Conservation (phyloP, 2,113 vertebrate species). For the Phalacrocorax pelagicus region DNA sequence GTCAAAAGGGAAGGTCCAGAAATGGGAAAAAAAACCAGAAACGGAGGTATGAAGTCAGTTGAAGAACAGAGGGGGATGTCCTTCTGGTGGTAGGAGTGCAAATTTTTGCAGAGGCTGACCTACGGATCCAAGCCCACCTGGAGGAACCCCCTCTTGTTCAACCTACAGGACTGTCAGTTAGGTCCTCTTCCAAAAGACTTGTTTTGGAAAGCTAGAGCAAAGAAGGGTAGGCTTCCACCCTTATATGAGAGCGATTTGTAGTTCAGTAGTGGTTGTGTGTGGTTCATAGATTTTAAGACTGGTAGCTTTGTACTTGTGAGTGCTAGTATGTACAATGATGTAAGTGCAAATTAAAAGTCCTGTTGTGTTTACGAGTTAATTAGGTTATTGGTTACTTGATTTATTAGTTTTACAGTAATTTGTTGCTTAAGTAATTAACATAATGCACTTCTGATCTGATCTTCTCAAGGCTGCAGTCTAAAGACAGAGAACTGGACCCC, state of each 20-base stretch:
- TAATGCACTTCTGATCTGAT: not conserved
- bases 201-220: not conserved
- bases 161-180: not conserved
- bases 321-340: not conserved
- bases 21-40: not conserved
- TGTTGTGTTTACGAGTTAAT: not conserved
- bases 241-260: not conserved
- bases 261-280: not conserved
- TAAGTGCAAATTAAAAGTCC: not conserved
- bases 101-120: not conserved
- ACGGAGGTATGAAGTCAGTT: not conserved
- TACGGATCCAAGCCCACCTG: not conserved
- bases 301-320: not conserved
- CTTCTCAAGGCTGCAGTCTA: not conserved
- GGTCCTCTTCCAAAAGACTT: not conserved
- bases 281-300: not conserved
- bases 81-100: not conserved
- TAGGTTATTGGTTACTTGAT: not conserved
- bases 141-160: not conserved
- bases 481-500: not conserved
- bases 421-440: not conserved
- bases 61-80: not conserved
- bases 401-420: not conserved
- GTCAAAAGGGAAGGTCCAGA: not conserved
- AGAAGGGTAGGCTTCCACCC: not conserved